Conservation (phyloP, 2,113 vertebrate species). For the Podarcis muralis region DNA sequence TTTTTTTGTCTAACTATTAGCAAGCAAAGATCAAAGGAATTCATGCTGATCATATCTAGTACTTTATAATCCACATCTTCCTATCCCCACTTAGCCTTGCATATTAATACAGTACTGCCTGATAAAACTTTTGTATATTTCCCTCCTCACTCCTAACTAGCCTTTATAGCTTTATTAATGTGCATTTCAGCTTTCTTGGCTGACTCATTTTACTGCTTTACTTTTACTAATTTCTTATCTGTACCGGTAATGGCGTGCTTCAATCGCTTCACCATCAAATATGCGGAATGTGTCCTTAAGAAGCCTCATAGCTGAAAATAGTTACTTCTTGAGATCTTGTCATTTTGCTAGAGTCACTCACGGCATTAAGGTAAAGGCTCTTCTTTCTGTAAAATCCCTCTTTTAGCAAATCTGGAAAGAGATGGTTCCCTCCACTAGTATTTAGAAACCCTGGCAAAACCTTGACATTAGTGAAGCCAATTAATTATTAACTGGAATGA, state of each 20-base stretch:
- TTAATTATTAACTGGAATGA: slow-evolving; percentile 54
- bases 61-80: not conserved
- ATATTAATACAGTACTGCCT: not conserved
- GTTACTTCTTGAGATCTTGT: slow-evolving; percentile 5
- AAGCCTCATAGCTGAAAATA: slow-evolving; percentile 59
- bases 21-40: not conserved
- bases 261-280: slow-evolving; percentile 31
- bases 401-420: slow-evolving; percentile 6
- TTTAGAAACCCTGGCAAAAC: slow-evolving; percentile 47
- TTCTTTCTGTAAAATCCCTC: not conserved
- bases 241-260: slow-evolving; percentile 3
- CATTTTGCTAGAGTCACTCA: not conserved
- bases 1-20: not conserved
- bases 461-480: slow-evolving; percentile 44
- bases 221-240: not conserved
- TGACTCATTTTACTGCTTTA: slow-evolving; percentile 34
- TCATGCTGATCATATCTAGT: not conserved
- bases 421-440: slow-evolving; percentile 4
- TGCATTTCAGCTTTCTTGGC: not conserved
- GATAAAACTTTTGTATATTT: not conserved
- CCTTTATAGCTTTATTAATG: not conserved
- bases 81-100: not conserved
- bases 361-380: not conserved
- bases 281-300: slow-evolving; percentile 55
- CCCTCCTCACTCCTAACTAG: not conserved